phyloP scores from a whole-genome alignment of 2,888 invertebrate species.

The Drosophila recens region DNA sequence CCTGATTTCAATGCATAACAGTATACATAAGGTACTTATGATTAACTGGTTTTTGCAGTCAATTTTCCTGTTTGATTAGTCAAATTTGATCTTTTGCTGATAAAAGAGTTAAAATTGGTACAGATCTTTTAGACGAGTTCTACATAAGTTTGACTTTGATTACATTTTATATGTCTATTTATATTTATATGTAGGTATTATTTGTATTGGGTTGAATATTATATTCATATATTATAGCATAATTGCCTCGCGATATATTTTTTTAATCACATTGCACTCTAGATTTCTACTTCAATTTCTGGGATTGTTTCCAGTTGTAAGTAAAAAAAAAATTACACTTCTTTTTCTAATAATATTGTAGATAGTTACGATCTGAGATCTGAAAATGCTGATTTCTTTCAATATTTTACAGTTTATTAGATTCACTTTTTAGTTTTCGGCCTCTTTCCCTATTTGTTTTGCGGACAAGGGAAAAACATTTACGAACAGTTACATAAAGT shows the following conservation, averaged over 20 bases:
- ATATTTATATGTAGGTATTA: slow-evolving; percentile 14
- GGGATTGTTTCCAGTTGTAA: slow-evolving; percentile 18
- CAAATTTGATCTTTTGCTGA: slow-evolving; percentile 25
- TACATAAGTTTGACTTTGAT: slow-evolving; percentile 14
- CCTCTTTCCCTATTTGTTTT: slow-evolving; percentile 46
- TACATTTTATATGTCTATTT: slow-evolving; percentile 15
- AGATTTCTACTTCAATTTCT: slow-evolving; percentile 39
- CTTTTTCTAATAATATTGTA: slow-evolving; percentile 6
- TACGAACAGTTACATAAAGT: slow-evolving; percentile 40
- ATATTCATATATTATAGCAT: slow-evolving; percentile 14
- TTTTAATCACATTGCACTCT: slow-evolving; percentile 38
- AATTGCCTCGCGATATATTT: slow-evolving; percentile 20
- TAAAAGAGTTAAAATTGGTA: slow-evolving; percentile 40
- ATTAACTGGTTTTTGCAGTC: slow-evolving; percentile 58
- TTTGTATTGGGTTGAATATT: slow-evolving; percentile 11
- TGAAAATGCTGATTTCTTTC: slow-evolving; percentile 37
- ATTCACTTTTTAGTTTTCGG: slow-evolving; percentile 55
- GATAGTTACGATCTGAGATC: slow-evolving; percentile 30
- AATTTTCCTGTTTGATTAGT: slow-evolving; percentile 22
- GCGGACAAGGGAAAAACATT: slow-evolving; percentile 43
- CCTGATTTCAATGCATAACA: slow-evolving; percentile 25
- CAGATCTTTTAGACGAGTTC: slow-evolving; percentile 20
- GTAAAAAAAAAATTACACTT: slow-evolving; percentile 27
- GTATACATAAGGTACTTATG: slow-evolving; percentile 40
- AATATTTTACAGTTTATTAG: slow-evolving; percentile 32